phyloP scores from a whole-genome alignment of 30 jellyfish, hydroid and myxozoan genomes.

The Turritopsis rubra region DNA sequence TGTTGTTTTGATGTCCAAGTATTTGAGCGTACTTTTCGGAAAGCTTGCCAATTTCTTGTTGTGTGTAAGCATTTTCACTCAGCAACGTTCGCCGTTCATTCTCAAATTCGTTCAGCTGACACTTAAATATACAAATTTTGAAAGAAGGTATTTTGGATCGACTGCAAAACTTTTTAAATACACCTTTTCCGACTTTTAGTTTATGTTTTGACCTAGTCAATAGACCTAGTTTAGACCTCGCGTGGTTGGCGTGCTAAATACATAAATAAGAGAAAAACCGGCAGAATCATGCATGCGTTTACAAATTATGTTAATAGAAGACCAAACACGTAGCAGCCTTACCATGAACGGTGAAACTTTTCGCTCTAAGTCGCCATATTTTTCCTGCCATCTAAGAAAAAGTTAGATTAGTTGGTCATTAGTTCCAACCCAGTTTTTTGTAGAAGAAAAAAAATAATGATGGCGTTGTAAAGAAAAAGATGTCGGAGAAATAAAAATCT shows the following conservation, averaged over 20 bases:
- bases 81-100: slow-evolving; percentile 47
- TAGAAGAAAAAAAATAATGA: not conserved
- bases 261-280: too few relatives aligned
- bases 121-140: slow-evolving; percentile 5
- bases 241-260: too few relatives aligned
- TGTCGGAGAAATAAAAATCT: too few relatives aligned
- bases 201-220: too few relatives aligned
- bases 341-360: slow-evolving; percentile 74
- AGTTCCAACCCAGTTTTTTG: not conserved
- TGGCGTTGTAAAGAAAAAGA: too few relatives aligned
- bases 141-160: not conserved
- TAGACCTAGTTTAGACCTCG: too few relatives aligned
- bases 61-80: slow-evolving; percentile 58
- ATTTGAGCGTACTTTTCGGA: slow-evolving; percentile 81
- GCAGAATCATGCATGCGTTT: too few relatives aligned
- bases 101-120: slow-evolving; percentile 66
- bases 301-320: too few relatives aligned
- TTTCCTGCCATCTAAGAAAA: slow-evolving; percentile 52
- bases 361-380: slow-evolving; percentile 39
- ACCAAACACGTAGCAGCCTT: not conserved
- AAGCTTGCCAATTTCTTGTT: slow-evolving; percentile 65
- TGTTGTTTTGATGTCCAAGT: slow-evolving; percentile 92
- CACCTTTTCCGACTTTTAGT: too few relatives aligned
- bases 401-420: not conserved
- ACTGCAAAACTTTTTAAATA: too few relatives aligned